Evolutionary conservation across 2,797 vertebrate genomes (phyloP).

Genomic region (Melanotaenia boesemani): DNA sequence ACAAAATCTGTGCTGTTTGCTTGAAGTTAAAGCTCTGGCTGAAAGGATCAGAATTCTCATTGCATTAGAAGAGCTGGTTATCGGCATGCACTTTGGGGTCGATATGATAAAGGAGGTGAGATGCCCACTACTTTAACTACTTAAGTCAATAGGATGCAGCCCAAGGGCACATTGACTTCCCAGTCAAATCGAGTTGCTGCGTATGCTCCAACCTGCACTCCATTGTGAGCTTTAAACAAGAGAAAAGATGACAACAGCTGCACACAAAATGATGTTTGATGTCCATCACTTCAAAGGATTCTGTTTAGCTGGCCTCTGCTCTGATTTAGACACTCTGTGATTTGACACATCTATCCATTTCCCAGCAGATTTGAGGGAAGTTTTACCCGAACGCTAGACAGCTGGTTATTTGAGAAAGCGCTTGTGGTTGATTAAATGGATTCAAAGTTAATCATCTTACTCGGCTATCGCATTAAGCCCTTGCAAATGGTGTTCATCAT

Average conservation of each 20-base stretch:
- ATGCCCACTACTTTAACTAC: slow-evolving; percentile 47
- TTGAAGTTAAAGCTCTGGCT: slow-evolving; percentile 33
- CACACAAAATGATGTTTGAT: slow-evolving; percentile 56
- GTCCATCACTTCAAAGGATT: slow-evolving; percentile 59
- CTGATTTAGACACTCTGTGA: slow-evolving; percentile 40
- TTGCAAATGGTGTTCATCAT: slow-evolving; percentile 77
- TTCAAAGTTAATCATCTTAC: slow-evolving; percentile 82
- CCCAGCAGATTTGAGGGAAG: slow-evolving; percentile 64
- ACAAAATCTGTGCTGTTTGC: not conserved
- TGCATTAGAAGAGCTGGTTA: slow-evolving; percentile 35
- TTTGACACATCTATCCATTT: slow-evolving; percentile 57
- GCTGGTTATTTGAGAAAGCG: slow-evolving; percentile 70
- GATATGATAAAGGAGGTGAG: slow-evolving; percentile 45
- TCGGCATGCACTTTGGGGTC: slow-evolving; percentile 41
- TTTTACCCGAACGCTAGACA: slow-evolving; percentile 58
- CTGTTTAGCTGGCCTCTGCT: slow-evolving; percentile 40
- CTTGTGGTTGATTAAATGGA: slow-evolving; percentile 79
- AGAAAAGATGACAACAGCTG: slow-evolving; percentile 41
- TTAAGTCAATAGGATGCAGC: slow-evolving; percentile 70
- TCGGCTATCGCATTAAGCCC: slow-evolving; percentile 77
- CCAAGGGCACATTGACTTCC: slow-evolving; percentile 71
- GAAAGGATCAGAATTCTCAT: slow-evolving; percentile 32
- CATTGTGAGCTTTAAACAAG: slow-evolving; percentile 40
- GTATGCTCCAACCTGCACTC: slow-evolving; percentile 36
- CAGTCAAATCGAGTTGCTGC: slow-evolving; percentile 46